A percentile compares a stretch with the other conserved stretches of the same genome.
phyloP scores from a whole-genome alignment of 2,888 invertebrate genomes.

The Lasiommata megera region DNA sequence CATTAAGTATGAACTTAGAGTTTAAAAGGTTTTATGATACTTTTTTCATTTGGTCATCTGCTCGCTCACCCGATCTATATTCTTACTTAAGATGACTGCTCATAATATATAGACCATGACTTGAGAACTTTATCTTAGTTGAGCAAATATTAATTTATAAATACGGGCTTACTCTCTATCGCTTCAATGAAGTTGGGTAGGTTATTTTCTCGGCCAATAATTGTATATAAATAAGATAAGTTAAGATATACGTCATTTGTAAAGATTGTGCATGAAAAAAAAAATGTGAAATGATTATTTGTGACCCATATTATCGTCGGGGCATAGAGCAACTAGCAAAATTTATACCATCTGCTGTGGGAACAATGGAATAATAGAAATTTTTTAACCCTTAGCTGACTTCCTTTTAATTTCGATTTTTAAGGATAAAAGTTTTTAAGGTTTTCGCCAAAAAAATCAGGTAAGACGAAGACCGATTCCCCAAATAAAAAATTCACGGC shows the following conservation, averaged over 20 bases:
- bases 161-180: too few relatives aligned
- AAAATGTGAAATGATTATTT: slow-evolving; percentile 26
- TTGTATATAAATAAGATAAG: neutral
- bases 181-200: too few relatives aligned
- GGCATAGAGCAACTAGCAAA: slow-evolving; percentile 66
- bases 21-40: too few relatives aligned
- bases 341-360: slow-evolving; percentile 60
- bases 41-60: too few relatives aligned
- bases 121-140: too few relatives aligned
- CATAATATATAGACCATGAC: too few relatives aligned
- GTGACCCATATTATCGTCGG: slow-evolving; percentile 59
- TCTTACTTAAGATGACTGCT: too few relatives aligned
- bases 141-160: too few relatives aligned
- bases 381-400: slow-evolving; percentile 70
- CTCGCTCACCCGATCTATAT: too few relatives aligned
- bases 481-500: slow-evolving; percentile 50
- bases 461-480: slow-evolving; percentile 52
- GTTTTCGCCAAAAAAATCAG: slow-evolving; percentile 59
- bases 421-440: slow-evolving; percentile 58
- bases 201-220: neutral
- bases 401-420: slow-evolving; percentile 70
- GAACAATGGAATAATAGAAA: slow-evolving; percentile 57
- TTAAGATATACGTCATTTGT: neutral
- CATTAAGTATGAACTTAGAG: too few relatives aligned
- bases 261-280: slow-evolving; percentile 1